Conservation (phyloP, 2,797 vertebrate species). For the Parauchenoglanis punctatus region DNA sequence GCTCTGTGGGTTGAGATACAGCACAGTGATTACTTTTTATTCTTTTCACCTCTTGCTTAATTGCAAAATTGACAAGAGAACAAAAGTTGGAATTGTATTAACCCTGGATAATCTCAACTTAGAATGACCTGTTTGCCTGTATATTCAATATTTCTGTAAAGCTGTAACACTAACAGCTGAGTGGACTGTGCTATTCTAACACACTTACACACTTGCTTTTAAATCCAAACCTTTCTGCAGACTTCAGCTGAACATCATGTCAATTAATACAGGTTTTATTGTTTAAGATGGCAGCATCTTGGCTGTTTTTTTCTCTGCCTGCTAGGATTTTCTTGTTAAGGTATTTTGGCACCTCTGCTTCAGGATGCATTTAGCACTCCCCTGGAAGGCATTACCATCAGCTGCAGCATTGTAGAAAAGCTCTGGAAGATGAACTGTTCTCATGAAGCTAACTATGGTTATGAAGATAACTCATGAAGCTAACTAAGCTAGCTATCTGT, state of each 20-base stretch:
- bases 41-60: neutral
- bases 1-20: neutral
- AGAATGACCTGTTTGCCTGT: neutral
- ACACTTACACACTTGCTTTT: no score
- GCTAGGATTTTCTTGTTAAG: neutral
- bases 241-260: neutral
- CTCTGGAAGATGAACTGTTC: neutral
- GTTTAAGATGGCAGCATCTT: neutral
- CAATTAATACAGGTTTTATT: neutral
- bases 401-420: neutral
- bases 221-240: neutral
- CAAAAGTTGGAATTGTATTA: neutral
- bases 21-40: neutral
- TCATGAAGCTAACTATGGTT: neutral
- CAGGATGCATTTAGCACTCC: neutral
- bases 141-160: neutral
- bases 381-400: neutral
- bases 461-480: no score
- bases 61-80: neutral
- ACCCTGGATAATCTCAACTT: neutral
- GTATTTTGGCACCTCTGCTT: neutral
- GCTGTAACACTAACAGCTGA: neutral
- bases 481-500: neutral
- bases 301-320: neutral
- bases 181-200: neutral